phyloP scores from a whole-genome alignment of 2,797 vertebrate species.

The Neomorphus geoffroyi region DNA sequence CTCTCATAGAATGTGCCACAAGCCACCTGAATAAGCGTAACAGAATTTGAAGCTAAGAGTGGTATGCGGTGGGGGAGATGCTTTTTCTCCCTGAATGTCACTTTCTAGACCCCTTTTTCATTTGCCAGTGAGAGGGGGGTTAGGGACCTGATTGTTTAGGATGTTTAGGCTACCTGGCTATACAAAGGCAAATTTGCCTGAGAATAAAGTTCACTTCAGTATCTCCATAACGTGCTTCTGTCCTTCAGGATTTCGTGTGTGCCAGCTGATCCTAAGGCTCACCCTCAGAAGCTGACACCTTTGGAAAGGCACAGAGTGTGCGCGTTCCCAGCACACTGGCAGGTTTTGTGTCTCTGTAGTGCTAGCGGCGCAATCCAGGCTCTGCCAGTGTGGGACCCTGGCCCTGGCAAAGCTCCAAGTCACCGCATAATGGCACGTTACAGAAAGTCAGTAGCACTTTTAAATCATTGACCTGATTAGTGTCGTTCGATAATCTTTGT shows the following conservation, averaged over 20 bases:
- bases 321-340: background rate
- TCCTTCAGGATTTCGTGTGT: background rate
- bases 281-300: background rate
- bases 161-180: background rate
- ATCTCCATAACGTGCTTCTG: background rate
- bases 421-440: rapidly evolving
- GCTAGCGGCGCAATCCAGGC: background rate
- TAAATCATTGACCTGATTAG: background rate
- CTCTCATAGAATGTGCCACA: no score
- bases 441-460: background rate
- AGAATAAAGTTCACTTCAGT: background rate
- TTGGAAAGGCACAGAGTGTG: background rate
- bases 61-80: no score
- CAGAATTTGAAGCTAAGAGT: no score
- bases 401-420: background rate
- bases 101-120: no score
- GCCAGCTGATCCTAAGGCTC: background rate
- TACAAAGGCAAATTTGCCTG: background rate
- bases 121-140: background rate
- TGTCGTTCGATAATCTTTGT: background rate
- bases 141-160: background rate
- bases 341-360: background rate
- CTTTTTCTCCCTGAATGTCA: no score
- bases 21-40: no score
- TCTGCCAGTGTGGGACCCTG: background rate